Evolutionary conservation across 2,113 vertebrate species (phyloP), one percentile per base, ranked within the genome.

Genomic region (Oncorhynchus tshawytscha): DNA sequence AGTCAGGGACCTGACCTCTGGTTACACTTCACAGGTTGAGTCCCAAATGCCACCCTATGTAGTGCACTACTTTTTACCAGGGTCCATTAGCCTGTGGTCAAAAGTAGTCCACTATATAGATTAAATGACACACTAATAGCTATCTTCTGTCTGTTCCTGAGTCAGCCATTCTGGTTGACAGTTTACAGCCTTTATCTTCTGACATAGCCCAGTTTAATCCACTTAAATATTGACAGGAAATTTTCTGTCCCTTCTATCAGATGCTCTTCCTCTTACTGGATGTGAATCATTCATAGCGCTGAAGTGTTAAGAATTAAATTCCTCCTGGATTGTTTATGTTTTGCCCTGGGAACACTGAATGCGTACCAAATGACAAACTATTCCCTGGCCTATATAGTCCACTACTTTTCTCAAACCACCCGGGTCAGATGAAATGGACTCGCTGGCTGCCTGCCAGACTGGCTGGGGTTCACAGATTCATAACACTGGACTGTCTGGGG

Each of bases 221-320:
- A 57, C 73, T 71, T 69, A 71, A 84, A 80, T 66, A 65, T 70
- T 76, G 57, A 51, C 74, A 66, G 24, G 49, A 74, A 72, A 57
- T 54, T 74, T 60, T 25, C 4, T 24, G 48, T 49, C 48, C 34
- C 54, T 29, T 70, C 60, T 12, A 39, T 39, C 20, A 60, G 7
- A 34, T 70, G 27, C 68, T 71, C 54, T 11, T 45, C 39, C 39
- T 75, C 67, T 65, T 34, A 67, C 51, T 57, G 22, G 6, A 1
- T 1, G 25, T 81, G 20, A 81, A 77, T 86, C 73, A 89, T 88
- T 88, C 67, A 85, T 85, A 65, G 79, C 78, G 70, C 81, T 80
- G n/a, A 22, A 85, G 83, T 22, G 2, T 65, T 68, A 82, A 82
- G 81, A 8, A 3, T 49, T 60, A 48, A n/a, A 29, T 75, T 74